Conservation (phyloP, 2,113 vertebrate genomes). For the Trematocara marginatum region DNA sequence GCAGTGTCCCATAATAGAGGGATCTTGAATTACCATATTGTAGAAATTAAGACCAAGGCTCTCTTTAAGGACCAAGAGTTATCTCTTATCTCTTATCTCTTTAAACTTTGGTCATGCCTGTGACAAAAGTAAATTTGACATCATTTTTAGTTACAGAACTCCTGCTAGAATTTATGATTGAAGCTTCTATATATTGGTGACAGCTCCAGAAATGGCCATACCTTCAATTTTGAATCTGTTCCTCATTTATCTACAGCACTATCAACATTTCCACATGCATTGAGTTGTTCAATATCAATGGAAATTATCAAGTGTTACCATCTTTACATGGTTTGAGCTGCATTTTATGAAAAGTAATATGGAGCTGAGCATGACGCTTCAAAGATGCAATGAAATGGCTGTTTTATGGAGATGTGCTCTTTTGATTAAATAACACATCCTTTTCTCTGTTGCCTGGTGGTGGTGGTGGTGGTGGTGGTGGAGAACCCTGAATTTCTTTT, state of each 20-base stretch:
- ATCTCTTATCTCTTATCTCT: neutral
- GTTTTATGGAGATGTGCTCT: neutral
- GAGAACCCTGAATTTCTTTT: neutral
- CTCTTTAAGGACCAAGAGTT: neutral
- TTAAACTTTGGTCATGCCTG: neutral
- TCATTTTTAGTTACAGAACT: neutral
- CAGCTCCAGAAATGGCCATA: neutral
- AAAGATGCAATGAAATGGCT: neutral
- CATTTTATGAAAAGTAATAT: neutral
- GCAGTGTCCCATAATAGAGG: neutral
- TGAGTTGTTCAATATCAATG: neutral
- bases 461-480: neutral
- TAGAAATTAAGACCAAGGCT: neutral
- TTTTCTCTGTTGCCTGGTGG: neutral
- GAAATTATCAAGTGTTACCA: neutral
- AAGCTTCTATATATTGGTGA: neutral
- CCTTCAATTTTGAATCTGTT: neutral
- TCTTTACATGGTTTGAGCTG: neutral
- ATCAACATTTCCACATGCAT: neutral
- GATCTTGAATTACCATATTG: neutral
- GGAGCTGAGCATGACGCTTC: neutral
- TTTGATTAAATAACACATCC: neutral
- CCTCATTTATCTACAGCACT: neutral
- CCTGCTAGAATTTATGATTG: neutral
- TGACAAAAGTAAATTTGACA: slow-evolving; percentile 17